These are phyloP conservation scores for Amazona vittata DNA, from an alignment of 2,113 vertebrate genomes.

Conservation along the genomic window DNA sequence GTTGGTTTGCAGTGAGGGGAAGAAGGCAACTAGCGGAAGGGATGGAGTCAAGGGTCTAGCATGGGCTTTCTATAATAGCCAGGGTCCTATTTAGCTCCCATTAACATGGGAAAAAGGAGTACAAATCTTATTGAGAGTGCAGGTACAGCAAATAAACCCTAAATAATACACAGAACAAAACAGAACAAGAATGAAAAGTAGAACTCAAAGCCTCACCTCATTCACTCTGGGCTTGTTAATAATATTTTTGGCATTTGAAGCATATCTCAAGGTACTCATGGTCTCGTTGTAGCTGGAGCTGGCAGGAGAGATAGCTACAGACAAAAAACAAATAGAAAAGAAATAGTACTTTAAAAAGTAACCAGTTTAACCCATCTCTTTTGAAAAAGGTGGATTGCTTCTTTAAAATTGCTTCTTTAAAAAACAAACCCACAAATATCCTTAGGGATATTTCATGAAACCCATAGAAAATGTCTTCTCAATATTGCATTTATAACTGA, in stretches of 20 bases:
- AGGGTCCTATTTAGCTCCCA: not conserved
- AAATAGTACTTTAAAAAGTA: not conserved
- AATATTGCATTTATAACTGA: not conserved
- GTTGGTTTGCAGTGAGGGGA: not conserved
- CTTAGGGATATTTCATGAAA: not conserved
- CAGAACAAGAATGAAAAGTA: not conserved
- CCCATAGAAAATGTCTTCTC: not conserved
- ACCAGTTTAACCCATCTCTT: not conserved
- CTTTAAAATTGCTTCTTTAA: not conserved
- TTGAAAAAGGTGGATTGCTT: not conserved
- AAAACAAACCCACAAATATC: not conserved
- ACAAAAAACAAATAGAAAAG: not conserved
- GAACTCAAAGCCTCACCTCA: constrained; percentile 82
- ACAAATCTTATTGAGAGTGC: not conserved
- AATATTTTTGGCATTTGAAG: constrained; percentile 93
- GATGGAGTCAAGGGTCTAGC: not conserved
- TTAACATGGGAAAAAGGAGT: not conserved
- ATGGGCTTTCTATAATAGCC: not conserved
- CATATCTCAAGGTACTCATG: constrained; percentile 95
- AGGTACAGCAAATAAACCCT: not conserved
- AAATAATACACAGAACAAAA: not conserved
- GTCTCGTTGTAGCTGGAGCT: constrained; percentile 93
- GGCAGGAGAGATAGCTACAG: constrained; percentile 91
- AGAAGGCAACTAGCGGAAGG: not conserved
- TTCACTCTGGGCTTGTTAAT: constrained; percentile 95